phyloP scores from a whole-genome alignment of 2,888 invertebrate species.

The Synergus japonicus region DNA sequence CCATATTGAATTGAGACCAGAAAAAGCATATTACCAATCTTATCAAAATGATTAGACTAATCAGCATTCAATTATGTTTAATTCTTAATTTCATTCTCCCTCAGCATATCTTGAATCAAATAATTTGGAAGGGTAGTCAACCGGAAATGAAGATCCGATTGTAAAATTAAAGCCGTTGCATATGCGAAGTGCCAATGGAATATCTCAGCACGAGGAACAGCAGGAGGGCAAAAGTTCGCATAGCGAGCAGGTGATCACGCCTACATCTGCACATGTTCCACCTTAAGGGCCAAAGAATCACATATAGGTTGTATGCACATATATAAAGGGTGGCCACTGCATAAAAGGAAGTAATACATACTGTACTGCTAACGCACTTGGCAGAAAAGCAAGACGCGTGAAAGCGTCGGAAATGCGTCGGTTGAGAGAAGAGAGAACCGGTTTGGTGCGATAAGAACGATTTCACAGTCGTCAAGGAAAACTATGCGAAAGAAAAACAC shows the following conservation, averaged over 20 bases:
- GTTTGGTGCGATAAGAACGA: conserved; percentile 55
- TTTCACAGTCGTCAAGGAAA: conserved; percentile 54
- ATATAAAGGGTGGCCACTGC: conserved; percentile 11
- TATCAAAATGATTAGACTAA: background rate
- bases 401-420: conserved; percentile 16
- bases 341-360: conserved; percentile 20
- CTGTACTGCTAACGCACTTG: conserved; percentile 15
- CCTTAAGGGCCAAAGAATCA: conserved; percentile 38
- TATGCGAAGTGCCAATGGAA: conserved; percentile 36
- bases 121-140: conserved; percentile 7
- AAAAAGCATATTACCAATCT: background rate
- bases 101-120: conserved; percentile 22
- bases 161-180: conserved; percentile 25
- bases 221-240: conserved; percentile 58
- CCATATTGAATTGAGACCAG: background rate
- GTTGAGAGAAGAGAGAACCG: conserved; percentile 48
- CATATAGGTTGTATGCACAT: conserved; percentile 3
- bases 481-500: conserved; percentile 9
- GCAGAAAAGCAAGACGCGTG: conserved; percentile 5
- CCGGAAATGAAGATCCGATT: conserved; percentile 36
- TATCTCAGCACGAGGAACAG: conserved; percentile 43
- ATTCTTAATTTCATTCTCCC: background rate
- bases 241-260: conserved; percentile 71
- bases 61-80: background rate
- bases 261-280: conserved; percentile 64